Evolutionary conservation across 1,140 invertebrate species (phyloP).

Genomic region (Octopus sinensis): DNA sequence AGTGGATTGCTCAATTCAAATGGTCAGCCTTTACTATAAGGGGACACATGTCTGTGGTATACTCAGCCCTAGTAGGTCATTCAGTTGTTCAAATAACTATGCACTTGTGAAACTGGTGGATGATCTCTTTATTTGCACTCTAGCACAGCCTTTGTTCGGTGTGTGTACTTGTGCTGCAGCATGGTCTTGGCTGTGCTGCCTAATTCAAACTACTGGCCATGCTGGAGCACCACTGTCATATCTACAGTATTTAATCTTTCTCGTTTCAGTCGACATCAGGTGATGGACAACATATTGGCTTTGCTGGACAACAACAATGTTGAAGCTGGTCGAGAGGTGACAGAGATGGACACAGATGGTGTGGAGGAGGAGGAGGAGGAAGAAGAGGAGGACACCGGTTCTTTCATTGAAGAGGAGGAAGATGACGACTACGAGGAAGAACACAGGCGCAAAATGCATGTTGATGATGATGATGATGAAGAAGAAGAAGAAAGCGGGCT

Average conservation of each 20-base stretch:
- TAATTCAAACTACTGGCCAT: background rate
- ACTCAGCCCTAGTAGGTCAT: too few species aligned
- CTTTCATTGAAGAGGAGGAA: background rate
- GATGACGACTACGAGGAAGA: background rate
- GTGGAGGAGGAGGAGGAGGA: conserved; percentile 1
- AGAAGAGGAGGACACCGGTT: background rate
- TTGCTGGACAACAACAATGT: background rate
- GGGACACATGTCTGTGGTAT: too few species aligned
- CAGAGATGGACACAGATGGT: background rate
- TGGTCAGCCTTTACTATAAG: too few species aligned
- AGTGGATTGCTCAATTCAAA: too few species aligned
- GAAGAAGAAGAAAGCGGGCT: background rate
- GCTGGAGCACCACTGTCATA: background rate
- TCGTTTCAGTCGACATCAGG: conserved; percentile 15
- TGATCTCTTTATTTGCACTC: too few species aligned
- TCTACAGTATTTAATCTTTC: background rate
- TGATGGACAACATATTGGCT: conserved; percentile 19
- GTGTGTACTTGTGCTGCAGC: too few species aligned
- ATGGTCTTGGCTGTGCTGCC: background rate
- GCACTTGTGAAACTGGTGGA: too few species aligned
- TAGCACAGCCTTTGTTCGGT: too few species aligned
- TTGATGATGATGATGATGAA: background rate
- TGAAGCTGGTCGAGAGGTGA: conserved; percentile 11
- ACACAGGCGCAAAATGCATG: background rate
- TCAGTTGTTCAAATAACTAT: too few species aligned